Base-by-base conservation (phyloP, 2,113 vertebrate genomes). In the Poeciliopsis occidentalis region DNA sequence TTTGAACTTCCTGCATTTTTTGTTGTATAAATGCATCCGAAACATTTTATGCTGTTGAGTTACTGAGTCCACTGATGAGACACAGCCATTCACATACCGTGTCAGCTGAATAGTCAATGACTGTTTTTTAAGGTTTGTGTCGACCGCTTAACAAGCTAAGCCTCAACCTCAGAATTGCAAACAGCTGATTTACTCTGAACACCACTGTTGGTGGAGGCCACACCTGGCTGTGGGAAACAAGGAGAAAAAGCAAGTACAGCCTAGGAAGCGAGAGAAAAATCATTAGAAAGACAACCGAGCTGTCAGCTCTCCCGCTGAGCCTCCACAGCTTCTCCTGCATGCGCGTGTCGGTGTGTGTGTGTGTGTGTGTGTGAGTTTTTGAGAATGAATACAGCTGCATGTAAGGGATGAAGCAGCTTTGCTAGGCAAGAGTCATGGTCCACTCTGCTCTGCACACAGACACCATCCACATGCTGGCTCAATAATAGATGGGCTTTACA, bases 261-360 rank as follows among this genome's bases (percentile, higher is more conserved):
- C 30, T 24, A 47, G 72, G 60, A 34, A 61, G 73, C 24, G 11
- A 13, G 57, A 79, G 76, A 73, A 69, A 89, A 84, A 86, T 88
- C 84, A 84, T 84, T 85, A 87, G 77, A 82, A 74, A 82, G 71
- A 79, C 85, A 74, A 79, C 73, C 4, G 29, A 82, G 75, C 82
- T 85, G 83, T 87, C 82, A 75, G 83, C 22, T n/a, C 76, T 81
- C 90, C 83, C 81, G 80, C 87, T 87, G 90, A 78, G 87, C 60
- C 69, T 67, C 70, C 63, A 39, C 75, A 34, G 71, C 63, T 76
- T 65, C 63, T 67, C 57, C 31, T 72, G 12, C 29, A 32, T 41
- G 44, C 51, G 61, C 10, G 73, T 71, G 31, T 75, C 73, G 64
- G 32, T 70, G 75, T 71, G 29, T 81, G 69, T 71, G 37, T 68